Conservation (phyloP, 2,113 vertebrate genomes). For the Chiloscyllium plagiosum region DNA sequence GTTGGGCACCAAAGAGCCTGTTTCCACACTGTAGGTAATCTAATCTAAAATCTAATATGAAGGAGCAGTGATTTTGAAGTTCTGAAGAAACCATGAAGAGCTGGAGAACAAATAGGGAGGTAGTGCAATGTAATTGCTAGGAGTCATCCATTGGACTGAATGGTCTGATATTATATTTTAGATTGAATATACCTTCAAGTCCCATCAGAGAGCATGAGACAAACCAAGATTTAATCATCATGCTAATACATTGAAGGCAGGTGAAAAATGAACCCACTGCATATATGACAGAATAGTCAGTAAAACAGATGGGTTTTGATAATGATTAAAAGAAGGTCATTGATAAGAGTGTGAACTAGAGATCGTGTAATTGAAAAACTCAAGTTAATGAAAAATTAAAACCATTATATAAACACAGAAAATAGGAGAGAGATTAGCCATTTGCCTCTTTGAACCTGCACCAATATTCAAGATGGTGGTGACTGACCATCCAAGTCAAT, state of each 20-base stretch:
- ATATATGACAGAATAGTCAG: neutral
- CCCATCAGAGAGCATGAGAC: neutral
- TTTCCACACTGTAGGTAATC: too few relatives aligned
- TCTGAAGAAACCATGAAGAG: neutral
- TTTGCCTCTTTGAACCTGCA: too few relatives aligned
- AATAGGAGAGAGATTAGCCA: too few relatives aligned
- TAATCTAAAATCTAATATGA: neutral
- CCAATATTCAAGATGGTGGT: too few relatives aligned
- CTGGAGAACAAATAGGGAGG: neutral
- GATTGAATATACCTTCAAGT: neutral
- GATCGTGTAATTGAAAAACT: neutral
- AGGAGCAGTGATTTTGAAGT: neutral
- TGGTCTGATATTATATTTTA: neutral
- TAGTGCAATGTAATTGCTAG: neutral
- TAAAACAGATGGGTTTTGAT: neutral
- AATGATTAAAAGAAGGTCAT: neutral
- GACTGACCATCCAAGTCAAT: too few relatives aligned
- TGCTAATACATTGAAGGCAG: neutral
- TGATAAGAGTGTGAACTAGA: neutral
- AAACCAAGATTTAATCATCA: neutral
- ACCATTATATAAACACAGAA: too few relatives aligned
- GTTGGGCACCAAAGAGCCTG: too few relatives aligned
- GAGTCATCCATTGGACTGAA: neutral
- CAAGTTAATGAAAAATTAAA: neutral
- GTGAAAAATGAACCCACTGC: neutral